Conservation (phyloP, 2,888 invertebrate genomes). For the Troilus luridus region DNA sequence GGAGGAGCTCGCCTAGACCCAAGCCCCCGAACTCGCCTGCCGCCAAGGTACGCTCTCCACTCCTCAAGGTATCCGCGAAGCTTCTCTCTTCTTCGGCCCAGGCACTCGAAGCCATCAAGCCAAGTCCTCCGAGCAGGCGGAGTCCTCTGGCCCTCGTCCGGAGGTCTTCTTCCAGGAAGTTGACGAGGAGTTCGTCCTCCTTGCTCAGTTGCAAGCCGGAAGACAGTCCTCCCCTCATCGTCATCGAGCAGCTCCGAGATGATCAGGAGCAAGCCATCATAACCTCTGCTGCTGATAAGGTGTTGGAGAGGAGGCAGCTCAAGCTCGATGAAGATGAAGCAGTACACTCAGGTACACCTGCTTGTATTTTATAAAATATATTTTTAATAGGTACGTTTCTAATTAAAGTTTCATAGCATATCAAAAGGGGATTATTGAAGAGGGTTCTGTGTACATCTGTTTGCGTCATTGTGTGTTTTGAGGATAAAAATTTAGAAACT, state of each 20-base stretch:
- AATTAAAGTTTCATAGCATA: no score
- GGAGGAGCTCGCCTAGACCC: conserved; percentile 58
- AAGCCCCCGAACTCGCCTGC: conserved; percentile 50
- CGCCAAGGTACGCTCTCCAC: conserved; percentile 63
- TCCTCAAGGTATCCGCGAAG: conserved; percentile 65
- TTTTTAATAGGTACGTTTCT: no score
- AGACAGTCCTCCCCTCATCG: conserved; percentile 63
- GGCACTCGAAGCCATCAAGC: conserved; percentile 65
- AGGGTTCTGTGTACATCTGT: no score
- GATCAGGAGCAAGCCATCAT: conserved; percentile 63
- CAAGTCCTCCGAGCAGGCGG: conserved; percentile 62
- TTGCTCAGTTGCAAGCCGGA: conserved; percentile 63
- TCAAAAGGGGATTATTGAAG: no score
- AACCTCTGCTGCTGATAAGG: conserved; percentile 70
- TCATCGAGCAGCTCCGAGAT: conserved; percentile 68
- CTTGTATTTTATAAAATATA: not conserved
- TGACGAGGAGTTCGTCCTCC: conserved; percentile 73
- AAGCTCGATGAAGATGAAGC: conserved; percentile 72
- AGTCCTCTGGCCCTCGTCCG: conserved; percentile 73
- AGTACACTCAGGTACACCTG: conserved; percentile 59
- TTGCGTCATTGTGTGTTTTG: no score
- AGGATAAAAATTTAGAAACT: no score
- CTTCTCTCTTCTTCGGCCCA: conserved; percentile 65
- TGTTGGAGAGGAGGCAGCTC: conserved; percentile 70
- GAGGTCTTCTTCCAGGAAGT: conserved; percentile 80